These are phyloP conservation scores for Lepeophtheirus salmonis DNA, from an alignment of 1,140 invertebrate genomes.

Conservation along the genomic window DNA sequence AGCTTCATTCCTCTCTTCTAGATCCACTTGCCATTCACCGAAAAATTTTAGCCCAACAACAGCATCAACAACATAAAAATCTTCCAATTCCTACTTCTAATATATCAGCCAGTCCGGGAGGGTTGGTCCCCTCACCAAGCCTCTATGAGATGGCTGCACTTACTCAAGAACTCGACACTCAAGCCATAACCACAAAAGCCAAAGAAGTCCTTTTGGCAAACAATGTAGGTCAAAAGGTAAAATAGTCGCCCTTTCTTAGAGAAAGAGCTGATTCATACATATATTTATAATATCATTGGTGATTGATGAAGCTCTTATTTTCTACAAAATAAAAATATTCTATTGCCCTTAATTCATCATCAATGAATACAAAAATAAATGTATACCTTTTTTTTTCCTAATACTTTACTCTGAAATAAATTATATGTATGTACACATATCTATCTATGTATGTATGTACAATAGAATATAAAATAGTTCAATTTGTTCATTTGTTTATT, in stretches of 20 bases:
- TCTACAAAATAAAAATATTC: too few relatives aligned
- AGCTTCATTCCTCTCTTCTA: slow-evolving; percentile 17
- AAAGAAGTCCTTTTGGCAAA: slow-evolving; percentile 89
- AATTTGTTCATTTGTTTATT: too few relatives aligned
- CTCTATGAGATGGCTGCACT: slow-evolving; percentile 91
- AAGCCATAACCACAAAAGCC: slow-evolving; percentile 86
- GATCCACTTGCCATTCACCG: slow-evolving; percentile 11
- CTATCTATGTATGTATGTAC: too few relatives aligned
- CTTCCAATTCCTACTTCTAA: slow-evolving; percentile 2
- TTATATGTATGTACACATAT: too few relatives aligned
- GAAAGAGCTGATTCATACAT: too few relatives aligned
- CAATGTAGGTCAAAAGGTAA: slow-evolving; percentile 86
- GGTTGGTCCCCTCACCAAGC: slow-evolving; percentile 29
- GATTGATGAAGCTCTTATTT: too few relatives aligned
- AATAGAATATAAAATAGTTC: too few relatives aligned
- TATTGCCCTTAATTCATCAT: background rate
- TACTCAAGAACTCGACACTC: slow-evolving; percentile 86
- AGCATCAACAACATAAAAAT: background rate
- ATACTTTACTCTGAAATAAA: too few relatives aligned
- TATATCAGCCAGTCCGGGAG: slow-evolving; percentile 11
- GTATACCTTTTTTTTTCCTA: too few relatives aligned
- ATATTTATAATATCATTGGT: too few relatives aligned
- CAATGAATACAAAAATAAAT: too few relatives aligned
- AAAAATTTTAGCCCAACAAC: slow-evolving; percentile 11
- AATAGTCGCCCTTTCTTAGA: background rate